Evolutionary conservation across 2,797 vertebrate genomes (phyloP), one percentile per base, ranked within the genome.

Genomic region (Smutsia temminckii): DNA sequence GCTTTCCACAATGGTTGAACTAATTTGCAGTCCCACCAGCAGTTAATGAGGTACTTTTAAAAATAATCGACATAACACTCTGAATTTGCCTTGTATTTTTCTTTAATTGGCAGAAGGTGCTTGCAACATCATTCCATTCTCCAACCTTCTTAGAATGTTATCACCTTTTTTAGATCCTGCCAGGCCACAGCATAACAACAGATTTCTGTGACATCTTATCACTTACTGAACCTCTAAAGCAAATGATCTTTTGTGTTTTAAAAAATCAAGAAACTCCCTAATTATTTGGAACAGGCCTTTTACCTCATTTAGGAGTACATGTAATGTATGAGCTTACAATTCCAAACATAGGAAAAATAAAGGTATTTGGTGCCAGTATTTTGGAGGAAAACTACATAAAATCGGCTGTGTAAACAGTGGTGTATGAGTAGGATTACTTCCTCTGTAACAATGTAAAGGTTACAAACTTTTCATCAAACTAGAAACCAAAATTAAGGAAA

Each of bases 181-280:
- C 61, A 49, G 21, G 42, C 11, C 32, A 25, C 2, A 40, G 53
- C 20, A 57, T 49, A 34, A 55, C 63, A 87, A 72, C 2, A 80
- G 57, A 11, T 80, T 68, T 66, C 40, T 25, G 14, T 63, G 63
- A 77, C 42, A 83, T 29, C 5, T 1, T 42, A 51, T 61, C 61
- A 21, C 18, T 68, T 68, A 25, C 42, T 69, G 64, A 61, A 46
- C 23, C 29, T 90, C 59, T 93, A 51, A 81, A 75, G 69, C 20
- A 14, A 89, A 34, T 46, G 8, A 68, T 71, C 18, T 8, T 21
- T 32, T 9, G 10, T 34, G 10, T 86, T 81, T 87, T 66, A 81
- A 79, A 79, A 91, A 89, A 83, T 68, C 34, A 93, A 93, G 87
- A 74, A 88, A 68, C 10, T 84, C 29, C 21, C 34, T 49, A 69